Percentiles rank a stretch among this genome's conserved stretches.
phyloP scores from a whole-genome alignment of 2,113 vertebrate genomes.

The Seriola rivoliana region DNA sequence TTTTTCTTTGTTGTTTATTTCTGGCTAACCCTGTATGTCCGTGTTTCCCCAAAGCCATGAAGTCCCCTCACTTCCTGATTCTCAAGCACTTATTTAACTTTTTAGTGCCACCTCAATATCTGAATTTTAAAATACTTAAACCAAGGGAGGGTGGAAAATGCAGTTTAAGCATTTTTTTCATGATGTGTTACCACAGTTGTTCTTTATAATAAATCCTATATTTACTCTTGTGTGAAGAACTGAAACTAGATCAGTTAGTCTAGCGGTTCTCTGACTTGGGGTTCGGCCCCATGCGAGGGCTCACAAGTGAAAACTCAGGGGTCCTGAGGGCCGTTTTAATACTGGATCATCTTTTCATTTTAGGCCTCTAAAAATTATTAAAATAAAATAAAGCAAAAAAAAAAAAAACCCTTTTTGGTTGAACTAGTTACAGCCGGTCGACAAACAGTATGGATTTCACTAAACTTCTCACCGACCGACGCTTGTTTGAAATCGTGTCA shows the following conservation, averaged over 20 bases:
- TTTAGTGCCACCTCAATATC: neutral
- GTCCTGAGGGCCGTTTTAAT: neutral
- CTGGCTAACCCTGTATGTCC: neutral
- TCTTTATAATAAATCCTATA: neutral
- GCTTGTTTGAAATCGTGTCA: neutral
- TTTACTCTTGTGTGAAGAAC: neutral
- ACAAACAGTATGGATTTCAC: neutral
- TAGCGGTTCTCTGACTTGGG: neutral
- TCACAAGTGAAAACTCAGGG: neutral
- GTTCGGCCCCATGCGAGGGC: neutral
- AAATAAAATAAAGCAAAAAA: no score
- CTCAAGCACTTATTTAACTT: conserved; percentile 23
- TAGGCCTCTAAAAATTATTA: no score
- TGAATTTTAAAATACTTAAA: conserved; percentile 4
- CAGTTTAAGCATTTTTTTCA: neutral
- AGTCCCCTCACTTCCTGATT: conserved; percentile 60
- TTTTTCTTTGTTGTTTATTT: conserved; percentile 6
- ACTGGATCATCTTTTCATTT: no score
- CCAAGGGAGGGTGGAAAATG: neutral
- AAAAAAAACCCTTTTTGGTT: neutral
- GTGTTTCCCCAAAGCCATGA: conserved; percentile 42
- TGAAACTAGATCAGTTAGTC: neutral
- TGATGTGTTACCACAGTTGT: neutral
- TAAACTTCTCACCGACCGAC: neutral
- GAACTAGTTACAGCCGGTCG: neutral